Evolutionary conservation across 2,113 vertebrate species (phyloP), one percentile per base, ranked within the genome.

Genomic region (Clinocottus analis): DNA sequence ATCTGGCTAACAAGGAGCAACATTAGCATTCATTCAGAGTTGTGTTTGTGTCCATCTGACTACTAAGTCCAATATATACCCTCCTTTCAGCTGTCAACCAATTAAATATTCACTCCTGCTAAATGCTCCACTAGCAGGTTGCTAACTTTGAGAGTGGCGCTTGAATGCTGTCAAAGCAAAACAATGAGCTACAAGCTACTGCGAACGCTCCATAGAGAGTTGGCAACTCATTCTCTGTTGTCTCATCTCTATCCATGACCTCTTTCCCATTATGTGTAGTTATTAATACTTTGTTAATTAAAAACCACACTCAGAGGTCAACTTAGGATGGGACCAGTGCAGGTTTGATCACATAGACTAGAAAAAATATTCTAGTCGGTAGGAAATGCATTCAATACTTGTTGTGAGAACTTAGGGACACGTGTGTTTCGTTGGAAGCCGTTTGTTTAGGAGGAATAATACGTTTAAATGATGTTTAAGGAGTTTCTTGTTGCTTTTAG

Each of bases 391-490:
- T 29, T 45, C 2, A 14, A 7, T 49, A 6, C 23, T 41, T 45
- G n/a, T 29, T 64, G 45, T 70, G n/a, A 43, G 13, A 74, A 16
- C 43, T 73, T 61, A 33, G 51, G 55, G 71, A 25, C 12, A 21
- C 49, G 27, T 68, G 25, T 70, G 3, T 59, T 72, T 82, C 43
- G 53, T 33, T 60, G 60, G 65, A 7, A 33, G 23, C 16, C 21
- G 37, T 58, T 58, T 41, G 23, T 51, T 39, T 1, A 68, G 17
- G 37, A 21, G 21, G 2, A 53, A 61, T 19, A 12, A 16, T 25
- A 19, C 6, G 7, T 69, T 80, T 60, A 29, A 67, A 23, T 49
- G 11, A 62, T 35, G n/a, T 56, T 31, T 37, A 35, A 41, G 1
- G 25, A 39, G 3, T 39, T 61, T 3, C 12, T 29, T 12, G 4